Conservation (phyloP, 2,113 vertebrate genomes). For the Conger conger region DNA sequence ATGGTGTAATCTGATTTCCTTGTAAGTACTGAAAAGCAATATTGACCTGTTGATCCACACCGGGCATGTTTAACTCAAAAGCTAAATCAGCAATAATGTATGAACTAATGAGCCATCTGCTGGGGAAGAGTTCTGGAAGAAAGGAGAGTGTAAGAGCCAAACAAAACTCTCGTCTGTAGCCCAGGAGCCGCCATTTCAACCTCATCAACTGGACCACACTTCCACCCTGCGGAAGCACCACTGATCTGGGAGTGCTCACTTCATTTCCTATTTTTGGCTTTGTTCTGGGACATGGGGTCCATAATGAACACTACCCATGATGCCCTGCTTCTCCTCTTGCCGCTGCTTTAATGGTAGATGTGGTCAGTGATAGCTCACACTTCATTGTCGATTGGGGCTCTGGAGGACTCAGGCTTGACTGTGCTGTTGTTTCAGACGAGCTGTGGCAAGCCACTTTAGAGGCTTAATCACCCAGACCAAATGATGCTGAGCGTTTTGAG, state of each 20-base stretch:
- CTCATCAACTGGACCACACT: neutral
- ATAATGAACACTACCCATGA: neutral
- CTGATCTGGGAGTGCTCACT: neutral
- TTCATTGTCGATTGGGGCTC: neutral
- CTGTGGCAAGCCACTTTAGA: neutral
- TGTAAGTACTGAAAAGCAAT: neutral
- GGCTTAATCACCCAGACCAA: neutral
- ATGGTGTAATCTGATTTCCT: neutral
- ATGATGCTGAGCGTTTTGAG: neutral
- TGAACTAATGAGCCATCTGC: neutral
- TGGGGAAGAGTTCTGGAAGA: neutral
- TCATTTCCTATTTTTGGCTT: neutral
- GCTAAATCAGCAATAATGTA: neutral
- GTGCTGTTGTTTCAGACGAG: neutral
- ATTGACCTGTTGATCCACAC: neutral
- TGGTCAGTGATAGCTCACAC: neutral
- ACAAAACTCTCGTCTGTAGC: neutral
- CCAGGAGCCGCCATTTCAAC: neutral
- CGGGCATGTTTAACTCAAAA: neutral
- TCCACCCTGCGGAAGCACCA: neutral
- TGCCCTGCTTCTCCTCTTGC: neutral
- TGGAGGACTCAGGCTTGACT: neutral
- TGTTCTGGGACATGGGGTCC: neutral
- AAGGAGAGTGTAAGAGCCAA: neutral
- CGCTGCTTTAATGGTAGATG: neutral